These are phyloP conservation scores for Tyrophagus putrescentiae DNA, from an alignment of 1,140 invertebrate species.

Conservation along the genomic window DNA sequence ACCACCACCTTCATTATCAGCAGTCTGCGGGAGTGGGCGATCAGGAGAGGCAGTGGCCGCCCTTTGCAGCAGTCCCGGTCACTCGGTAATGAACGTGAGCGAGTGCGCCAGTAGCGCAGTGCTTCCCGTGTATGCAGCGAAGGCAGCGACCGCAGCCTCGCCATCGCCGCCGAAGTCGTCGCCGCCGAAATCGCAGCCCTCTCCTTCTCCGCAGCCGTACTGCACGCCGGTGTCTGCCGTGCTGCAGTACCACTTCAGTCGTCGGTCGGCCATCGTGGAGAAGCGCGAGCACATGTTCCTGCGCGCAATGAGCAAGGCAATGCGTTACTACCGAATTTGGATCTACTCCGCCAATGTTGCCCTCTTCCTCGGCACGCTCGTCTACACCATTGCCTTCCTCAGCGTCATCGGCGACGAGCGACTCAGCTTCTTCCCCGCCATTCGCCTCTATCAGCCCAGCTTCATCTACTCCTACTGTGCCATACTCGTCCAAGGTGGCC, in stretches of 20 bases:
- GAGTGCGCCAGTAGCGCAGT: no score
- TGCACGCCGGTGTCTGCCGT: not conserved
- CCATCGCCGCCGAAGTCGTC: no score
- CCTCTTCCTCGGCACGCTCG: slow-evolving; percentile 58
- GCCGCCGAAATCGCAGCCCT: no score
- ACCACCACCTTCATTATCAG: no score
- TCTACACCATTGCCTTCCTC: slow-evolving; percentile 58
- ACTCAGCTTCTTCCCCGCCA: slow-evolving; percentile 46
- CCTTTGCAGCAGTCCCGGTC: no score
- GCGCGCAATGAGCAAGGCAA: slow-evolving; percentile 31
- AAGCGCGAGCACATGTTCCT: slow-evolving; percentile 30
- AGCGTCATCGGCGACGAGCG: slow-evolving; percentile 44
- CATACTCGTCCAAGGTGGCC: slow-evolving; percentile 47
- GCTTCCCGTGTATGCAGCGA: no score
- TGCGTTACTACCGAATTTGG: slow-evolving; percentile 70
- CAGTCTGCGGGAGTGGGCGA: no score
- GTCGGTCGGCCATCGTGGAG: slow-evolving; percentile 22
- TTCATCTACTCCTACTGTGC: slow-evolving; percentile 69
- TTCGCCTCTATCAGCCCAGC: slow-evolving; percentile 52
- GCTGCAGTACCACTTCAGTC: slow-evolving; percentile 22
- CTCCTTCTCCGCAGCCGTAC: no score
- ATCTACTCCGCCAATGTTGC: slow-evolving; percentile 80
- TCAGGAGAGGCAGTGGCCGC: no score
- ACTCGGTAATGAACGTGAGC: no score
- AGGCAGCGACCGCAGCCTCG: no score